phyloP scores from a whole-genome alignment of 1,140 invertebrate species.

The Drosophila oshimai region DNA sequence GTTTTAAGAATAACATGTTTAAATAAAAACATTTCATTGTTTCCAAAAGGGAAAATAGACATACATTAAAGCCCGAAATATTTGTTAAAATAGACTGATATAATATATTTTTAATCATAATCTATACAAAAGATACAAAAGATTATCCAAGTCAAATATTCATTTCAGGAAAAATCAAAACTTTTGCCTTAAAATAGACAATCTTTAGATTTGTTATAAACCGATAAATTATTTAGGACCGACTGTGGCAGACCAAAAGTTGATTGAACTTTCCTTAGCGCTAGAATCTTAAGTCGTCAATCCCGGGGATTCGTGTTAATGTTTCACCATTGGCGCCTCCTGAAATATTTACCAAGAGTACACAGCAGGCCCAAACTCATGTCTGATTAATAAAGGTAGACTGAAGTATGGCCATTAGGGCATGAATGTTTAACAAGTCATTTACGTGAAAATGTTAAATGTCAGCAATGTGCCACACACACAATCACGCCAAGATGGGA shows the following conservation, averaged over 20 bases:
- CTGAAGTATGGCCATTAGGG: slow-evolving; percentile 28
- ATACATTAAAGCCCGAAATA: too few species aligned
- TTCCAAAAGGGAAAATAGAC: too few species aligned
- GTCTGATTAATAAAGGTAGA: slow-evolving; percentile 54
- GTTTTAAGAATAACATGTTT: too few species aligned
- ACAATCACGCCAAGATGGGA: slow-evolving; percentile 18
- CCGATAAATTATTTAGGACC: slow-evolving; percentile 49
- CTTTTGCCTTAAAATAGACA: not conserved
- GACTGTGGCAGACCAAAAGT: slow-evolving; percentile 25
- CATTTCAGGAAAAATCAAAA: not conserved
- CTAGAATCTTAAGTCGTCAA: not conserved
- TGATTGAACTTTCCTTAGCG: slow-evolving; percentile 61
- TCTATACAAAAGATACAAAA: not conserved
- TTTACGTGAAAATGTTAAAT: slow-evolving; percentile 62
- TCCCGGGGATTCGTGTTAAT: slow-evolving; percentile 16
- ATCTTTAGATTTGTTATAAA: slow-evolving; percentile 1
- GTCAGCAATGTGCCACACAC: slow-evolving; percentile 18
- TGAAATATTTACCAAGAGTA: slow-evolving; percentile 68
- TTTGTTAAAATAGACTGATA: too few species aligned
- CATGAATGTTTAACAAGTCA: slow-evolving; percentile 63
- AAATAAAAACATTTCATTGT: too few species aligned
- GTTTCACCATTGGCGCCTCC: slow-evolving; percentile 27
- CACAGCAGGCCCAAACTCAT: slow-evolving; percentile 30
- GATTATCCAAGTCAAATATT: not conserved
- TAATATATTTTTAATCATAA: too few species aligned